Percentiles rank a stretch among this genome's conserved stretches.
These are phyloP conservation scores for Vimba vimba DNA, from an alignment of 2,113 vertebrate species.

Conservation along the genomic window DNA sequence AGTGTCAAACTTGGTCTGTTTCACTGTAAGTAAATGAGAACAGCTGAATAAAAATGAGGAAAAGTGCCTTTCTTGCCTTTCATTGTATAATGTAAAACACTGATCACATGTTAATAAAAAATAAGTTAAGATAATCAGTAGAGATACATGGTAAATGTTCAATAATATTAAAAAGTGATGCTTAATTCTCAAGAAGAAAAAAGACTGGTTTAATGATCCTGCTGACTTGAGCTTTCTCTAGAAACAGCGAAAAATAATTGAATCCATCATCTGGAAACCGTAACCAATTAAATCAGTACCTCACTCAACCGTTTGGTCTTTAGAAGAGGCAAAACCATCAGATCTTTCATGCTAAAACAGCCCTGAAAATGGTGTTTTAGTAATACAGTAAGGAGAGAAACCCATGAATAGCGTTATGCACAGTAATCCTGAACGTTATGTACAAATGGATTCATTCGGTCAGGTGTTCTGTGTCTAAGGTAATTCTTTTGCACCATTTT, in stretches of 20 bases:
- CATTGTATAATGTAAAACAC: slow-evolving; percentile 60
- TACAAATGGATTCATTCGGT: slow-evolving; percentile 61
- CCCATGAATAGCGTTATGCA: slow-evolving; percentile 55
- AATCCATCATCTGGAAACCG: slow-evolving; percentile 10
- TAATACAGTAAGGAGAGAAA: slow-evolving; percentile 41
- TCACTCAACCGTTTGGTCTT: not conserved
- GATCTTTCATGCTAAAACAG: not conserved
- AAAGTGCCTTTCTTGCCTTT: slow-evolving; percentile 65
- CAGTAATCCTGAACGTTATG: slow-evolving; percentile 64
- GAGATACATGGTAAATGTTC: slow-evolving; percentile 54
- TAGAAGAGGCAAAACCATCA: not conserved
- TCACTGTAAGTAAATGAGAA: slow-evolving; percentile 70
- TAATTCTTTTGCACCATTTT: slow-evolving; percentile 43
- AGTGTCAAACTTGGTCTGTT: slow-evolving; percentile 44
- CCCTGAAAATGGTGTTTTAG: not conserved
- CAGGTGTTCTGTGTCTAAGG: slow-evolving; percentile 38
- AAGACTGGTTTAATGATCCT: slow-evolving; percentile 19
- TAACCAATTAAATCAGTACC: not conserved
- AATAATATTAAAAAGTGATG: slow-evolving; percentile 57
- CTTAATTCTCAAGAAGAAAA: slow-evolving; percentile 19
- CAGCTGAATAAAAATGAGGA: slow-evolving; percentile 61
- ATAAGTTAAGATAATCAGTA: slow-evolving; percentile 50
- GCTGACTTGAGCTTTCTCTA: not conserved
- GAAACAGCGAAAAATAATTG: slow-evolving; percentile 14
- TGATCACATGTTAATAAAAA: slow-evolving; percentile 52